A percentile compares a stretch with the other conserved stretches of the same genome.
Conservation (phyloP, 2,888 invertebrate genomes). For the Lamellibrachia satsuma region DNA sequence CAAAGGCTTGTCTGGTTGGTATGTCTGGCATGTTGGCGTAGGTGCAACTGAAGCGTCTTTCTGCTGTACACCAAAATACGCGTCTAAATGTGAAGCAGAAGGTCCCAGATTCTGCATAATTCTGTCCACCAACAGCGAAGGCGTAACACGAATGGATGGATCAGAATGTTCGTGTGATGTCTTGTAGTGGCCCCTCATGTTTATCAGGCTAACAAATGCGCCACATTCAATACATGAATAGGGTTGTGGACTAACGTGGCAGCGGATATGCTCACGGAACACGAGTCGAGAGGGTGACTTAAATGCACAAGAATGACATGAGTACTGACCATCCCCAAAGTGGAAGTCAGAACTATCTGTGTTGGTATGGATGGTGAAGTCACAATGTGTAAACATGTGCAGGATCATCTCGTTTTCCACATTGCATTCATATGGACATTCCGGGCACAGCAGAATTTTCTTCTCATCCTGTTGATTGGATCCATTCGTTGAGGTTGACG, state of each 20-base stretch:
- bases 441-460: not conserved
- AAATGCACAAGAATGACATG: not conserved
- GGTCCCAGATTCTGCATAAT: not conserved
- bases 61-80: not conserved
- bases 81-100: not conserved
- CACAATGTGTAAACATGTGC: not conserved
- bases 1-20: not conserved
- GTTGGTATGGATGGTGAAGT: not conserved
- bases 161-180: not conserved
- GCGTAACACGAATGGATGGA: not conserved
- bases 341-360: not conserved
- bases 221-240: not conserved
- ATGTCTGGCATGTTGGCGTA: not conserved
- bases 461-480: not conserved
- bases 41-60: not conserved
- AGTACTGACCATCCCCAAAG: not conserved
- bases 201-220: not conserved
- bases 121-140: not conserved
- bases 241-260: not conserved
- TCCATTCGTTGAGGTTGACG: not conserved
- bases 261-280: constrained; percentile 9
- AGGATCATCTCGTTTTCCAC: not conserved
- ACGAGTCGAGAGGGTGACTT: not conserved
- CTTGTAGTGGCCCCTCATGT: not conserved
- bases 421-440: not conserved